Conservation (phyloP, 2,797 vertebrate genomes). For the Nyctibius grandis region DNA sequence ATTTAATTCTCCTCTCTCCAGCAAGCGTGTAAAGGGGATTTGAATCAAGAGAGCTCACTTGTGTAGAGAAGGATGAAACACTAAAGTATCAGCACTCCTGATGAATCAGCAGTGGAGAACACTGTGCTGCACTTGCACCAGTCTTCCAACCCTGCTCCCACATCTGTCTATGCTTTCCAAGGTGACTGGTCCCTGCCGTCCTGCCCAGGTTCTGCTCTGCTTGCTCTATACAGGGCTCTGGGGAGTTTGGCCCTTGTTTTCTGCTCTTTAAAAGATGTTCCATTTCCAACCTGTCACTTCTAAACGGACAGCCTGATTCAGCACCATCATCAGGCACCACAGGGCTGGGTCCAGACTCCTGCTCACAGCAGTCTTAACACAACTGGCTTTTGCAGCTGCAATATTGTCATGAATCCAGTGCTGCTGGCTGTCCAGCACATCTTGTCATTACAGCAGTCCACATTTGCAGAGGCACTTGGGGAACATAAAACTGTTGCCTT, state of each 20-base stretch:
- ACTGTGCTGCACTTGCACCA: background rate
- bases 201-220: background rate
- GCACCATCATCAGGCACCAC: background rate
- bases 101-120: background rate
- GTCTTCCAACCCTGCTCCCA: background rate
- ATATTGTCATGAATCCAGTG: accelerated
- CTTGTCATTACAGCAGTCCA: background rate
- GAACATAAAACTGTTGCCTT: background rate
- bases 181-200: background rate
- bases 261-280: background rate
- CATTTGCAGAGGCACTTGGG: background rate
- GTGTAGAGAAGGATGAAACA: background rate
- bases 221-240: background rate
- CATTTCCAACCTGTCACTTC: background rate
- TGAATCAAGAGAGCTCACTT: background rate
- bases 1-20: background rate
- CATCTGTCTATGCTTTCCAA: background rate
- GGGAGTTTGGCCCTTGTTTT: background rate
- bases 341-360: background rate
- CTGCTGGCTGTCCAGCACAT: background rate
- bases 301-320: background rate
- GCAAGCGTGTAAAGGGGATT: background rate
- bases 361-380: background rate
- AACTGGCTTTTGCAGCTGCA: background rate
- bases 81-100: background rate